Evolutionary conservation across 2,888 invertebrate species (phyloP).

Genomic region (Agriopis marginaria): DNA sequence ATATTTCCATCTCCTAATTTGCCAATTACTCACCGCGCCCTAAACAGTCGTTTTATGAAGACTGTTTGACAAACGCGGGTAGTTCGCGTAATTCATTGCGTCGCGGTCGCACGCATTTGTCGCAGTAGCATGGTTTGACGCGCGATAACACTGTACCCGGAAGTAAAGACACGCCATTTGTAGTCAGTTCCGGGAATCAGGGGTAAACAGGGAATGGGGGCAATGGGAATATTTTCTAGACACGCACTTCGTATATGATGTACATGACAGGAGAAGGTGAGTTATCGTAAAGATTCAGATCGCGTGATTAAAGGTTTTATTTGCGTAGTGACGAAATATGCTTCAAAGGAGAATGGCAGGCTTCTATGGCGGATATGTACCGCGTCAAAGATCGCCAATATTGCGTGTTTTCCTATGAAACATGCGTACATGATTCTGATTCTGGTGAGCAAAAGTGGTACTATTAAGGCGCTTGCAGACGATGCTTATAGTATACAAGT

Average conservation of each 20-base stretch:
- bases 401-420: no score
- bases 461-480: no score
- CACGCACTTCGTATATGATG: slow-evolving; percentile 31
- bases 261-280: slow-evolving; percentile 21
- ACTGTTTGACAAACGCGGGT: slow-evolving; percentile 66
- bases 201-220: slow-evolving; percentile 28
- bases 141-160: slow-evolving; percentile 47
- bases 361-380: no score
- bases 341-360: no score
- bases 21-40: slow-evolving; percentile 34
- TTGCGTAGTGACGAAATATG: no score
- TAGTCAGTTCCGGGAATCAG: slow-evolving; percentile 36
- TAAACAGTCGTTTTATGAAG: slow-evolving; percentile 57
- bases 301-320: slow-evolving; percentile 11
- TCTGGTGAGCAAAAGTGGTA: no score
- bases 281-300: slow-evolving; percentile 12
- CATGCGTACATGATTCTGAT: no score
- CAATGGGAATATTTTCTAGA: slow-evolving; percentile 17
- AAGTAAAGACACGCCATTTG: slow-evolving; percentile 39
- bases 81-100: slow-evolving; percentile 65
- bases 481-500: no score
- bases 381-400: no score
- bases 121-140: slow-evolving; percentile 32
- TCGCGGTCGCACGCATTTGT: slow-evolving; percentile 64
- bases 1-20: slow-evolving; percentile 24